Base-by-base conservation (phyloP, 2,888 invertebrate genomes). In the Metacarcinus magister region DNA sequence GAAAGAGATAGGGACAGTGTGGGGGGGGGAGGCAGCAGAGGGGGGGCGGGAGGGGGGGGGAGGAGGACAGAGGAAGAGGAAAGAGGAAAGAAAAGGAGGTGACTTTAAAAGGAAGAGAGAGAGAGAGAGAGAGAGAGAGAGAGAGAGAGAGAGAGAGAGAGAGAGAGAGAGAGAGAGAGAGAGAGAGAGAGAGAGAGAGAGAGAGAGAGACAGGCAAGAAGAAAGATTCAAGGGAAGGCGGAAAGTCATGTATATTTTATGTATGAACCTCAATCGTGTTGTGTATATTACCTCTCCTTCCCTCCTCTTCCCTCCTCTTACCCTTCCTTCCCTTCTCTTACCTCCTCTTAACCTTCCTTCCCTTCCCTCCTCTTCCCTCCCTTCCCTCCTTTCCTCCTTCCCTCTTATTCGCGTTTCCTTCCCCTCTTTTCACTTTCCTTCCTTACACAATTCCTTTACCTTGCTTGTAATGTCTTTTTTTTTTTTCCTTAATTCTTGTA, bases 191-290 rank as follows among this genome's bases (percentile, higher is more conserved):
- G 60, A 60, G 10, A 60, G 19, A 60, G 60, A 60, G 19, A 60
- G 19, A 19, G 60, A 60, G 19, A 60, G 19, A 60, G 10, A 48
- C 2, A 60, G 19, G 60, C 60, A 60, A 60, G 60, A 4, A 10
- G 75, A 75, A 28, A 75, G 75, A 28, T 75, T 75, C 75, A 28
- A n/a, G 28, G 75, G 75, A 75, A 75, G 75, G 75, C n/a, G 28
- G 75, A 75, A 28, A 28, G n/a, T 75, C 75, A 75, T 75, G 75
- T 28, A 75, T 75, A 75, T 75, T 75, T 75, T 28, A 75, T 75
- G 75, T 75, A 75, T 28, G 28, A 75, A 75, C 75, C 75, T 28
- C 28, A 28, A 75, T 75, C 16, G 28, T 10, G 28, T 28, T 10
- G 28, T 75, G 28, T 75, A 75, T 75, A 75, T 75, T 4, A 75